Evolutionary conservation across 2,888 invertebrate species (phyloP), one percentile per base, ranked within the genome.

Genomic region (Luperina nickerlii): DNA sequence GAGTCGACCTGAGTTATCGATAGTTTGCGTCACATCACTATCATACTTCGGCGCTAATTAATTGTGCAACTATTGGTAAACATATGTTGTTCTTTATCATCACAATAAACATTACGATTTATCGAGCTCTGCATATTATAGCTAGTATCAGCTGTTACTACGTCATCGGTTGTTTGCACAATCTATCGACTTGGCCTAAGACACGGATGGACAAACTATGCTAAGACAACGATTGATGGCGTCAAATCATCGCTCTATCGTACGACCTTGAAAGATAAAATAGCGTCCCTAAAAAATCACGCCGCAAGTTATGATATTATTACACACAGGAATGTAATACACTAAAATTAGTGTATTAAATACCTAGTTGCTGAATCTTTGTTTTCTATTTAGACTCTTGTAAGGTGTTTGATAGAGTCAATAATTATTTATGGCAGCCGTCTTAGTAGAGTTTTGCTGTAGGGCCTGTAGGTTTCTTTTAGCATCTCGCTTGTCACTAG

Each of bases 1-100:
- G 48, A 63, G 45, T 20, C 81, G 78, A 74, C 77, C 81, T 84
- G 74, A 78, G 84, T 77, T 86, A 86, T 86, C 84, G 82, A 76
- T 60, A 86, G 68, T 86, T 85, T 87, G 87, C 83, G 87, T 88
- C 85, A 88, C 82, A 57, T 74, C 80, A 71, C 87, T 88, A 87
- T 87, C 83, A 38, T 54, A 54, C 48, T 65, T 63, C 32, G 68
- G 65, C 54, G 76, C 76, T 88, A 87, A 88, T 83, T 88, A 88
- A 81, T 87, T 83, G 79, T 82, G 65, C 76, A 75, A 76, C 69
- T 86, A 73, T 83, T 86, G 76, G 81, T 85, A 86, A 80, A 85
- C 86, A 85, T 85, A 77, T 78, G 86, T 86, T 88, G 73, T 79
- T 78, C 71, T 78, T 79, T 86, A 79, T 84, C 80, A 70, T 45